Percentiles rank a stretch among this genome's conserved stretches.
Conservation (phyloP, 2,113 vertebrate genomes). For the Lutjanus erythropterus region DNA sequence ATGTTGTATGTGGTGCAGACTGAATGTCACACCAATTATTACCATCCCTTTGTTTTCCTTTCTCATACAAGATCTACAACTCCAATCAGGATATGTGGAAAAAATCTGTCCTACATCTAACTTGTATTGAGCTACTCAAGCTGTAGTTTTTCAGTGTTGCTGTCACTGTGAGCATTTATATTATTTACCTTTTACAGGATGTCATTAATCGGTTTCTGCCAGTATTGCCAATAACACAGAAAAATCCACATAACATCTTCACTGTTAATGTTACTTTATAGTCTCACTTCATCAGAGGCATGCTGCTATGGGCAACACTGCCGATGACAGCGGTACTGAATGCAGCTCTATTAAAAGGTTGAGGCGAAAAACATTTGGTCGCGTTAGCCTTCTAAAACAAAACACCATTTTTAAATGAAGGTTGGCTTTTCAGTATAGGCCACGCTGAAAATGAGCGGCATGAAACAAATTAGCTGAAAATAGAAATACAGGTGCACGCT, state of each 20-base stretch:
- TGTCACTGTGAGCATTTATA: neutral
- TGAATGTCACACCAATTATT: neutral
- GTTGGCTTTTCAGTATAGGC: neutral
- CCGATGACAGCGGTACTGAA: neutral
- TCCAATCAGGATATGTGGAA: neutral
- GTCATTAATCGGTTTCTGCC: neutral
- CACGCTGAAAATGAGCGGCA: neutral
- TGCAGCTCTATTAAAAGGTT: neutral
- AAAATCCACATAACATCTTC: neutral
- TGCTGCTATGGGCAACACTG: no score
- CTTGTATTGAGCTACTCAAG: neutral
- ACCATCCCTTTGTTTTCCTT: neutral
- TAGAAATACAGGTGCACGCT: neutral
- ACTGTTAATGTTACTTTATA: neutral
- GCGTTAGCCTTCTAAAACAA: neutral
- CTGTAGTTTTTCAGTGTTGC: neutral
- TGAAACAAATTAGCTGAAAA: neutral
- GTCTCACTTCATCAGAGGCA: neutral
- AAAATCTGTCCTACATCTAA: neutral
- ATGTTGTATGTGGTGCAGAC: neutral
- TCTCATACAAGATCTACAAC: no score
- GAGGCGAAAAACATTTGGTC: neutral
- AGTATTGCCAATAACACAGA: no score
- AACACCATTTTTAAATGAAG: slow-evolving; percentile 19
- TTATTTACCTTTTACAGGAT: neutral